phyloP scores from a whole-genome alignment of 2,113 vertebrate genomes.

The Ivindomyrus marchei region DNA sequence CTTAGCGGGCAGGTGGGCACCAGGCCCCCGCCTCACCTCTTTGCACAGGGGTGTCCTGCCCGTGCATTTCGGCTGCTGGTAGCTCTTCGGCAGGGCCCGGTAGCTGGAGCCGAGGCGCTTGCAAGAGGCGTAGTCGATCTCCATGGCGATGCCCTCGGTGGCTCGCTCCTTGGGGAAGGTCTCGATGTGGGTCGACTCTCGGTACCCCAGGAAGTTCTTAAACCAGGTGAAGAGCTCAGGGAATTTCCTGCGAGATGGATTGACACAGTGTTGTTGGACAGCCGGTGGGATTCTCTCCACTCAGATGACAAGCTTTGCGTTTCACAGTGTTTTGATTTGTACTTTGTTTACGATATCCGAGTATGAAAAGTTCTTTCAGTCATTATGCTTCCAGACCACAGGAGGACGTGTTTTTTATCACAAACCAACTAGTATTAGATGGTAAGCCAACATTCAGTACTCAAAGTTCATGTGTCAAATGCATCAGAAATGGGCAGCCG shows the following conservation, averaged over 20 bases:
- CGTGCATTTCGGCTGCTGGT: constrained; percentile 96
- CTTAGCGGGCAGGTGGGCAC: background rate
- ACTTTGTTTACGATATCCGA: background rate
- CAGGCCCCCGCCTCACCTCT: constrained; percentile 65
- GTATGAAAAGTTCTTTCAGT: background rate
- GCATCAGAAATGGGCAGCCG: no score
- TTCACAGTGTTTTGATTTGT: background rate
- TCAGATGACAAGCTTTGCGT: background rate
- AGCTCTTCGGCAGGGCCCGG: constrained; percentile 91
- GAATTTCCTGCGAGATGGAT: constrained; percentile 74
- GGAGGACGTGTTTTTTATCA: no score
- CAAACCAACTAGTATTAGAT: no score
- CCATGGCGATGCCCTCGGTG: constrained; percentile 96
- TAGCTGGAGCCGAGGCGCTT: constrained; percentile 96
- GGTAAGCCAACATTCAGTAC: no score
- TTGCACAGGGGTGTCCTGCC: constrained; percentile 90
- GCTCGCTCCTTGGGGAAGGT: constrained; percentile 90
- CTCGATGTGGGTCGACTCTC: constrained; percentile 87
- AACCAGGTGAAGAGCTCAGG: constrained; percentile 97
- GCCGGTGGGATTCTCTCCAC: background rate
- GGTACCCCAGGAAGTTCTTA: constrained; percentile 96
- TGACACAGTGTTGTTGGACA: background rate
- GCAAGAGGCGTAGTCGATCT: constrained; percentile 96
- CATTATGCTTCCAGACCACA: no score
- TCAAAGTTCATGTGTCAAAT: no score